A percentile compares a stretch with the other conserved stretches of the same genome.
Conservation (phyloP, 1,140 invertebrate genomes). For the Aleiodes sp. region DNA sequence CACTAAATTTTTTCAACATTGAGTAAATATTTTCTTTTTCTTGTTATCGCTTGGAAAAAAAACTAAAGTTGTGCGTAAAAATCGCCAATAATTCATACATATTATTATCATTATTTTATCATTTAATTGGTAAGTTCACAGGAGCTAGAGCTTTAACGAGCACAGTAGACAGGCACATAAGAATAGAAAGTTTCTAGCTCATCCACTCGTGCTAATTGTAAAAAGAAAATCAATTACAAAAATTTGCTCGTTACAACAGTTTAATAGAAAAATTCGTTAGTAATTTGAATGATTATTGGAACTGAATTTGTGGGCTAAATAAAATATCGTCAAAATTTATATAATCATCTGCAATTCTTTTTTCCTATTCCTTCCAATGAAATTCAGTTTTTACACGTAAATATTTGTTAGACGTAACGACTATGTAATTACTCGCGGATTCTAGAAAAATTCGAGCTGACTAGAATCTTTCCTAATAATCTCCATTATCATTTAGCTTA, state of each 20-base stretch:
- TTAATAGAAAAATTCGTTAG: not conserved
- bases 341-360: not conserved
- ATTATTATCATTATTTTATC: not conserved
- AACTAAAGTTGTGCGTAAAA: constrained; percentile 5
- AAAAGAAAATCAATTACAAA: not conserved
- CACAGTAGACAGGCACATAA: not conserved
- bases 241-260: not conserved
- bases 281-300: not conserved
- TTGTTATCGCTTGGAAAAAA: not conserved
- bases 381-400: constrained; percentile 3
- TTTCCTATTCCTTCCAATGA: not conserved
- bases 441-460: constrained; percentile 3
- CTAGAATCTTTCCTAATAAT: constrained; percentile 1
- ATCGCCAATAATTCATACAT: not conserved
- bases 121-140: no score
- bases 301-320: not conserved
- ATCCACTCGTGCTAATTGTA: not conserved
- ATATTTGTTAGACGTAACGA: not conserved
- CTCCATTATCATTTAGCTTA: not conserved
- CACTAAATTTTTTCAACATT: not conserved
- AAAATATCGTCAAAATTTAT: not conserved
- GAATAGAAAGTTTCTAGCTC: not conserved
- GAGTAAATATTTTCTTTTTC: not conserved
- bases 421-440: not conserved
- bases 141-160: not conserved